Percentiles rank a stretch among this genome's conserved stretches.
These are phyloP conservation scores for Pheucticus melanocephalus DNA, from an alignment of 2,113 vertebrate species.

Conservation along the genomic window DNA sequence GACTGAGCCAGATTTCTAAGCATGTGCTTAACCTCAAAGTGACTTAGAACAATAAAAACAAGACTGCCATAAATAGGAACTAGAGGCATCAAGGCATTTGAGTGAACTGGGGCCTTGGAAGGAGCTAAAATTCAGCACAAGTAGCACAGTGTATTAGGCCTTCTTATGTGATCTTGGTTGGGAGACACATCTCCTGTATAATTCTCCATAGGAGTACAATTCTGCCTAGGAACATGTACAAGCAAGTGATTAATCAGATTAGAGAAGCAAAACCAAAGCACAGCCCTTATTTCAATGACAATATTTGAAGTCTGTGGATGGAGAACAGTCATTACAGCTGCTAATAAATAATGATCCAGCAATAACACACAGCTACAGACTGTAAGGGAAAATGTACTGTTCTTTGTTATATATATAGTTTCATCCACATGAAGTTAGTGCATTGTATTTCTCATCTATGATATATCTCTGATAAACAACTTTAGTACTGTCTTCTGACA, in stretches of 20 bases:
- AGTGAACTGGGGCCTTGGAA: background rate
- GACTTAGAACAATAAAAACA: background rate
- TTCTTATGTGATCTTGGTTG: background rate
- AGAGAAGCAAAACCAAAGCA: background rate
- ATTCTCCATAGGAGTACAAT: background rate
- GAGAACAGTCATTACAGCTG: fast-evolving
- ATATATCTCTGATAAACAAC: background rate
- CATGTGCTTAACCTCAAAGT: background rate
- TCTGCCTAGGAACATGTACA: background rate
- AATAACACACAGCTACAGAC: background rate
- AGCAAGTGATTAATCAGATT: background rate
- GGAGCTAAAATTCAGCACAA: background rate
- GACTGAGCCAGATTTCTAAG: background rate
- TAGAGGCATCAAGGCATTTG: background rate
- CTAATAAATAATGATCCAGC: background rate
- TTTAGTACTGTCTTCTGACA: background rate
- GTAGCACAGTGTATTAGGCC: background rate
- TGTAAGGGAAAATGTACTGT: background rate
- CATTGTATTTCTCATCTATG: background rate
- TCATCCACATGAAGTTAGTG: background rate
- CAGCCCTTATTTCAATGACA: background rate
- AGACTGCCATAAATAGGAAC: background rate
- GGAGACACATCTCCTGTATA: background rate
- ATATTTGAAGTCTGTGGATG: background rate
- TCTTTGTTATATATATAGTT: background rate